A percentile compares a stretch with the other conserved stretches of the same genome.
Conservation (phyloP, 2,888 invertebrate genomes). For the Chrysina gloriosa region DNA sequence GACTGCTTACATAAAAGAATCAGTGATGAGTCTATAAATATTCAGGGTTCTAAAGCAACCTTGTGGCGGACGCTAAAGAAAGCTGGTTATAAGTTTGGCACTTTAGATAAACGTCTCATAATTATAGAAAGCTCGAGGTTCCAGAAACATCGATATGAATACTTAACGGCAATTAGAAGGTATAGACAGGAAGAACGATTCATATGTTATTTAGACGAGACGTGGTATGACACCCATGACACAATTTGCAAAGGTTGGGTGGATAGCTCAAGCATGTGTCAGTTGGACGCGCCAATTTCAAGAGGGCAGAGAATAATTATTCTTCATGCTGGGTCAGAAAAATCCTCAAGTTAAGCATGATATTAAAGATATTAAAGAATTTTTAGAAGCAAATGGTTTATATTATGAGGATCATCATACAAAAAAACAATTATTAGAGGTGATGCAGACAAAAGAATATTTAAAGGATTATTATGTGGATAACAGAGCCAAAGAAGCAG, state of each 20-base stretch:
- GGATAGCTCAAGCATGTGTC: not conserved
- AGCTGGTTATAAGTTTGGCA: conserved; percentile 4
- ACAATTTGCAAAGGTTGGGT: not conserved
- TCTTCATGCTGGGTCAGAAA: conserved; percentile 3
- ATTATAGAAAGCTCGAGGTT: not conserved
- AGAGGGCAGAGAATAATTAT: not conserved
- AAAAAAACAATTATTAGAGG: not conserved
- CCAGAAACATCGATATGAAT: not conserved
- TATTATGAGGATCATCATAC: not conserved
- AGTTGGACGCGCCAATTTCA: not conserved
- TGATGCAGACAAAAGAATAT: not conserved
- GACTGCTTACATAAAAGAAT: not conserved
- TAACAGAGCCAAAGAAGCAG: no score
- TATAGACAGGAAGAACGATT: no score
- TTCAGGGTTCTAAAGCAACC: not conserved
- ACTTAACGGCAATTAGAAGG: not conserved
- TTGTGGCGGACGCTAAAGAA: conserved; percentile 3
- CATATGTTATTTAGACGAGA: no score
- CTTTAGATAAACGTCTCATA: not conserved
- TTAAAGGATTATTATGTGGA: no score
- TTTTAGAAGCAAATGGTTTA: not conserved
- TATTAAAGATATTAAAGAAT: not conserved
- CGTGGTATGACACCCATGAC: not conserved
- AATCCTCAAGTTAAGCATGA: not conserved
- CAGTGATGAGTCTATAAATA: conserved; percentile 6